Conservation (phyloP, 2,113 vertebrate species). For the Hippocampus abdominalis region DNA sequence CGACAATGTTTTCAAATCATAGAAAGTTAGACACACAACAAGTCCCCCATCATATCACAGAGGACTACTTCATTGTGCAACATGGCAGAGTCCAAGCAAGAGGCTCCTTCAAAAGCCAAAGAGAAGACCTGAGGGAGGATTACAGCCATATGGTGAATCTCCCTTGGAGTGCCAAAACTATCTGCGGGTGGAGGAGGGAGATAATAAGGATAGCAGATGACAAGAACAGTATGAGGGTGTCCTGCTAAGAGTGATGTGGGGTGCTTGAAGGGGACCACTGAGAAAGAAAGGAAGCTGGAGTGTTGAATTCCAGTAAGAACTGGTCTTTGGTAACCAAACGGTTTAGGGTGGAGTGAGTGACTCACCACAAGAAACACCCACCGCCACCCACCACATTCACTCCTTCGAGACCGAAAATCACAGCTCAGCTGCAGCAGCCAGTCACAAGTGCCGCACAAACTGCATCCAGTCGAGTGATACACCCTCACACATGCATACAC, state of each 20-base stretch:
- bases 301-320: slow-evolving; percentile 40
- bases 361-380: slow-evolving; percentile 40
- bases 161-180: slow-evolving; percentile 41
- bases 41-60: too few species aligned
- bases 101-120: slow-evolving; percentile 25
- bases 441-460: slow-evolving; percentile 22
- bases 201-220: slow-evolving; percentile 28
- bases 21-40: too few species aligned
- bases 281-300: slow-evolving; percentile 18
- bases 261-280: slow-evolving; percentile 16
- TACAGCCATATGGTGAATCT: slow-evolving; percentile 51
- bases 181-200: slow-evolving; percentile 17
- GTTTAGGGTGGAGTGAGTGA: slow-evolving; percentile 47
- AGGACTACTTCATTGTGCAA: neutral
- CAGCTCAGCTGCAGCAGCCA: slow-evolving; percentile 34
- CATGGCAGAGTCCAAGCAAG: neutral
- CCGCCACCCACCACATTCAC: slow-evolving; percentile 2
- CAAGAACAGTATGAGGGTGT: slow-evolving; percentile 24
- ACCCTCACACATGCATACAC: slow-evolving; percentile 15
- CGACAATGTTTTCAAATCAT: too few species aligned
- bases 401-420: slow-evolving; percentile 47
- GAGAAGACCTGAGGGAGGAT: slow-evolving; percentile 41
- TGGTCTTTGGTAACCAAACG: slow-evolving; percentile 34
- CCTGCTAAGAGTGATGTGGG: slow-evolving; percentile 3
- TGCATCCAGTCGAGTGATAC: slow-evolving; percentile 4